phyloP scores from a whole-genome alignment of 2,797 vertebrate genomes.

The Taenioides sp. region DNA sequence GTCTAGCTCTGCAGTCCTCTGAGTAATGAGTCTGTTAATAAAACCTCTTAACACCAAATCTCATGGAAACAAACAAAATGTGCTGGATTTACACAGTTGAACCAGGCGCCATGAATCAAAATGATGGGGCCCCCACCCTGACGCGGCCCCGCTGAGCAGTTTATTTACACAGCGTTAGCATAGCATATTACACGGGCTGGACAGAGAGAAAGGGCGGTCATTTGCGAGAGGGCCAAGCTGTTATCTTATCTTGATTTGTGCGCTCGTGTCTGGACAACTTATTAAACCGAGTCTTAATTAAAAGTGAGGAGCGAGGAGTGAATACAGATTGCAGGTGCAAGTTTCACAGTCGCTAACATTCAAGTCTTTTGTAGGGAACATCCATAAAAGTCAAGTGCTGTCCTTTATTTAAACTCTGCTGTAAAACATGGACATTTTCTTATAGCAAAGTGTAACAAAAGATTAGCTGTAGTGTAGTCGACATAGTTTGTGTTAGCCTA shows the following conservation, averaged over 20 bases:
- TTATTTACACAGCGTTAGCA: slow-evolving; percentile 26
- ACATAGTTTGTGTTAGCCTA: background rate
- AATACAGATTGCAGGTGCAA: slow-evolving; percentile 45
- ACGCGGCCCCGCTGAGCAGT: slow-evolving; percentile 9
- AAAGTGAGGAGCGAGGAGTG: slow-evolving; percentile 39
- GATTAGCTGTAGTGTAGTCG: background rate
- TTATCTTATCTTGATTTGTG: slow-evolving; percentile 70
- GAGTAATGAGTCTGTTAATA: slow-evolving; percentile 61
- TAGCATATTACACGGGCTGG: slow-evolving; percentile 25
- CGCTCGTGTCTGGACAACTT: slow-evolving; percentile 42
- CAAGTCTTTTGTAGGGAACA: slow-evolving; percentile 9
- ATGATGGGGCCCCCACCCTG: background rate
- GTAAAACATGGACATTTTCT: background rate
- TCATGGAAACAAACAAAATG: slow-evolving; percentile 47
- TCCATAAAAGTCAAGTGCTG: background rate
- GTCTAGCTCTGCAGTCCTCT: slow-evolving; percentile 9
- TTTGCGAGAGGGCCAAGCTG: slow-evolving; percentile 47
- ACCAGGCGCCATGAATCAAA: slow-evolving; percentile 44
- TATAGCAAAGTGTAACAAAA: background rate
- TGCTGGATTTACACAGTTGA: slow-evolving; percentile 22
- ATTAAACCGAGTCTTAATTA: slow-evolving; percentile 63
- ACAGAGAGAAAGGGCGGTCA: slow-evolving; percentile 32
- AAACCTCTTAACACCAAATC: slow-evolving; percentile 48
- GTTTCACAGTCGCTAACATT: background rate
- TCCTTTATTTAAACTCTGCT: slow-evolving; percentile 1